Percentiles rank a stretch among this genome's conserved stretches.
Conservation (phyloP, 2,113 vertebrate species). For the Xiphophorus hellerii region DNA sequence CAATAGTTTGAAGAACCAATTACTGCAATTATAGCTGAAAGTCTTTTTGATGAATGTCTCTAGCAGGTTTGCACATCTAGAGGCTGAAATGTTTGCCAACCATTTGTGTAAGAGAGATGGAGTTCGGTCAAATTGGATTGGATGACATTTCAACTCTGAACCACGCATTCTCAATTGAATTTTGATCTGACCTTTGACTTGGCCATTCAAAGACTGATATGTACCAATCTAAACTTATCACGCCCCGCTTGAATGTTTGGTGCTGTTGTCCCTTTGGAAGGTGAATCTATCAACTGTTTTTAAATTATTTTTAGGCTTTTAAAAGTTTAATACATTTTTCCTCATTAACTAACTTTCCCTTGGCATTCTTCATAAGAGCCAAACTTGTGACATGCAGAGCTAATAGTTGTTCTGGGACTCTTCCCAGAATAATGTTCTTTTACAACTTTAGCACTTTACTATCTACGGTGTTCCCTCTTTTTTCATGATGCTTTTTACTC, state of each 20-base stretch:
- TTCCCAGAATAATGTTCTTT: not conserved
- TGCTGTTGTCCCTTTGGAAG: no score
- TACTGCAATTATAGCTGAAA: not conserved
- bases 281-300: no score
- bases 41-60: not conserved
- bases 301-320: no score
- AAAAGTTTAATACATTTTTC: no score
- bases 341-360: no score
- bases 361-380: not conserved
- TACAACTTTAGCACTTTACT: not conserved
- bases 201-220: slow-evolving; percentile 5
- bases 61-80: not conserved
- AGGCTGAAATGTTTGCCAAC: not conserved
- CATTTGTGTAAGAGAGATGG: no score
- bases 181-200: slow-evolving; percentile 36
- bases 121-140: not conserved
- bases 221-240: not conserved
- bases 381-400: not conserved
- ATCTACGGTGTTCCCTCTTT: not conserved
- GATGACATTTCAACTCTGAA: not conserved
- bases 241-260: no score
- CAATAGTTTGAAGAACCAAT: no score
- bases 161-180: slow-evolving; percentile 36
- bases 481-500: not conserved
- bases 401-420: not conserved